A percentile compares a stretch with the other conserved stretches of the same genome.
These are phyloP conservation scores for Xenopus laevis DNA, from an alignment of 2,113 vertebrate species.

Conservation along the genomic window DNA sequence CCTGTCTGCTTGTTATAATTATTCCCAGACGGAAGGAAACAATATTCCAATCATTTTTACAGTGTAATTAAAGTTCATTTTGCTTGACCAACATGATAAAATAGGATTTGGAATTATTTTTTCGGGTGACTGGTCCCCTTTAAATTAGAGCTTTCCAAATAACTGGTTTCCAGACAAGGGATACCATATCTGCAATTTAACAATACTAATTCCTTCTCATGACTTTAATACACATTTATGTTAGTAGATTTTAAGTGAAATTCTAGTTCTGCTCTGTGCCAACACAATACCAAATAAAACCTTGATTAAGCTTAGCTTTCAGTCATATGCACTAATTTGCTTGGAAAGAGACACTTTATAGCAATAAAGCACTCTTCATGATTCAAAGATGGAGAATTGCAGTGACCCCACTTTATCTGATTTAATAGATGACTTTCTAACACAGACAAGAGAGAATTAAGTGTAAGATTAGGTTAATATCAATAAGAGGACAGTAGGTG, in stretches of 20 bases:
- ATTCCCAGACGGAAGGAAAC: no score
- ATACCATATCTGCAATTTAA: no score
- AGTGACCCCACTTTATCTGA: constrained; percentile 39
- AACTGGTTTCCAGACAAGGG: no score
- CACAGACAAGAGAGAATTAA: neutral
- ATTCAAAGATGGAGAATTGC: constrained; percentile 36
- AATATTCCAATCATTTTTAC: no score
- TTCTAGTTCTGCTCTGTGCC: neutral
- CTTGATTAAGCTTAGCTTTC: constrained; percentile 4
- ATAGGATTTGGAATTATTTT: no score
- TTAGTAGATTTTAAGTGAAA: neutral
- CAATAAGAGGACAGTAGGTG: neutral
- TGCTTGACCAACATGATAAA: no score
- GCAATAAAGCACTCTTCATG: constrained; percentile 46
- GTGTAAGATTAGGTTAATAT: constrained; percentile 8
- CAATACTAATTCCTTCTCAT: neutral
- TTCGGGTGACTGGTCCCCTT: no score
- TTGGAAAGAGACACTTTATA: constrained; percentile 40
- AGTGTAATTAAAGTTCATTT: no score
- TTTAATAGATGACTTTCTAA: neutral
- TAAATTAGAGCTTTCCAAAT: no score
- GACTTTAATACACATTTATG: neutral
- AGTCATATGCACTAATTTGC: constrained; percentile 15
- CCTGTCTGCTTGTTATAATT: no score
- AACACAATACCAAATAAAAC: constrained; percentile 12